Evolutionary conservation across 1,140 invertebrate genomes (phyloP).

Genomic region (Scaptomyza hsui): DNA sequence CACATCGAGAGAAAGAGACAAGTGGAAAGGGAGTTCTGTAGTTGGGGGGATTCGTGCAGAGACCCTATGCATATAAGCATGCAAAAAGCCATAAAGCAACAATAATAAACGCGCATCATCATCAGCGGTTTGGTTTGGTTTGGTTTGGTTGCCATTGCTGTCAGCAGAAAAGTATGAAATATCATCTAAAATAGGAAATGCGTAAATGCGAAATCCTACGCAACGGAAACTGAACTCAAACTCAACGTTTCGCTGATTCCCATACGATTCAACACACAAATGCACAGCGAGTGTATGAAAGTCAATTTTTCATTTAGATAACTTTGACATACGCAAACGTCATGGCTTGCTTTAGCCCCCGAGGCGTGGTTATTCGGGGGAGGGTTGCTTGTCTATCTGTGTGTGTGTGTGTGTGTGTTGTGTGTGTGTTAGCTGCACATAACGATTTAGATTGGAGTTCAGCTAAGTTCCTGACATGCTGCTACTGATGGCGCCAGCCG

Average conservation of each 20-base stretch:
- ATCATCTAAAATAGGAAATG: conserved; percentile 82
- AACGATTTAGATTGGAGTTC: conserved; percentile 74
- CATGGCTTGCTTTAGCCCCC: conserved; percentile 48
- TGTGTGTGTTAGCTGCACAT: conserved; percentile 42
- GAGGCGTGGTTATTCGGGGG: neutral
- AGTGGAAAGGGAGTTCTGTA: neutral
- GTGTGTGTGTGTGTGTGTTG: conserved; percentile 23
- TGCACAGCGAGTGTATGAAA: conserved; percentile 63
- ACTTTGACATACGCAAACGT: conserved; percentile 82
- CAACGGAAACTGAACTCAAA: conserved; percentile 75
- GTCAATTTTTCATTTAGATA: conserved; percentile 83
- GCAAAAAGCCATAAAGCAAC: conserved; percentile 77
- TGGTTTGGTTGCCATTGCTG: conserved; percentile 38
- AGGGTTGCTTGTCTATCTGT: conserved; percentile 1
- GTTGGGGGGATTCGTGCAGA: conserved; percentile 21
- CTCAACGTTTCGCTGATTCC: conserved; percentile 67
- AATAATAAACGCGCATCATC: conserved; percentile 82
- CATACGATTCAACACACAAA: conserved; percentile 12
- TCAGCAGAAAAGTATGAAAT: conserved; percentile 80
- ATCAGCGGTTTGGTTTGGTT: conserved; percentile 46
- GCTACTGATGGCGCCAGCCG: conserved; percentile 73
- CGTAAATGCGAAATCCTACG: conserved; percentile 81
- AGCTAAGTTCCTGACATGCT: conserved; percentile 65
- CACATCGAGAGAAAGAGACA: conserved; percentile 8
- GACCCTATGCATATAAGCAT: conserved; percentile 58